These are phyloP conservation scores for Hydrocynus forskahlii DNA, from an alignment of 2,797 vertebrate species.

Conservation along the genomic window DNA sequence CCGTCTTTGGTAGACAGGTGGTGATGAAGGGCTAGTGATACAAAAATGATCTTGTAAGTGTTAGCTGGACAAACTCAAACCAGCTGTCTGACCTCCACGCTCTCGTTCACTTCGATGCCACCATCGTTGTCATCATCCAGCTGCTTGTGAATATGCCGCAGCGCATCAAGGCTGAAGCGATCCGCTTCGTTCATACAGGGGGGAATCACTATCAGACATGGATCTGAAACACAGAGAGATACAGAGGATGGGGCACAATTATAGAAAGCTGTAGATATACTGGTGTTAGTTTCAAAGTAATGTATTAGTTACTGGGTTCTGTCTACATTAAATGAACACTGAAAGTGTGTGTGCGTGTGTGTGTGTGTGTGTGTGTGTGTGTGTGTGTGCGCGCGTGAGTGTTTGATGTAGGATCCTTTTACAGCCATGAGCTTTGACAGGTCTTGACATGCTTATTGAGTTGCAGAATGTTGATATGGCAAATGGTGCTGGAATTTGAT, in stretches of 20 bases:
- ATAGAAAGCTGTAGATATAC: background rate
- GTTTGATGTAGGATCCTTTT: constrained; percentile 61
- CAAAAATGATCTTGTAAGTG: background rate
- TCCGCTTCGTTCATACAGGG: constrained; percentile 93
- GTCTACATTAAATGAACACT: constrained; percentile 5
- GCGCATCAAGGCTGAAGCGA: constrained; percentile 92
- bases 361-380: constrained; percentile 38
- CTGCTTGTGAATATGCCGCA: constrained; percentile 96
- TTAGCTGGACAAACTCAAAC: constrained; percentile 9
- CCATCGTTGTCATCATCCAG: constrained; percentile 99
- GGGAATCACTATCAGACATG: constrained; percentile 87
- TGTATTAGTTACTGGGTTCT: background rate
- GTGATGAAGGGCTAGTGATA: background rate
- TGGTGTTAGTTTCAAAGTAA: background rate
- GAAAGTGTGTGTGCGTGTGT: constrained; percentile 6
- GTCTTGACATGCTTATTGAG: constrained; percentile 64
- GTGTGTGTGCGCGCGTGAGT: background rate
- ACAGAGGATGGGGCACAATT: constrained; percentile 1
- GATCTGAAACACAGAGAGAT: constrained; percentile 74
- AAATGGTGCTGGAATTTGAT: constrained; percentile 58
- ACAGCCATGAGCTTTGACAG: constrained; percentile 58
- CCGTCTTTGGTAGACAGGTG: background rate
- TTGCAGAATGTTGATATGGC: constrained; percentile 57
- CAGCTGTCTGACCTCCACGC: constrained; percentile 87
- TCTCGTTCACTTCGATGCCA: constrained; percentile 97